Conservation (phyloP, 2,888 invertebrate species). For the Autographa pulchrina region DNA sequence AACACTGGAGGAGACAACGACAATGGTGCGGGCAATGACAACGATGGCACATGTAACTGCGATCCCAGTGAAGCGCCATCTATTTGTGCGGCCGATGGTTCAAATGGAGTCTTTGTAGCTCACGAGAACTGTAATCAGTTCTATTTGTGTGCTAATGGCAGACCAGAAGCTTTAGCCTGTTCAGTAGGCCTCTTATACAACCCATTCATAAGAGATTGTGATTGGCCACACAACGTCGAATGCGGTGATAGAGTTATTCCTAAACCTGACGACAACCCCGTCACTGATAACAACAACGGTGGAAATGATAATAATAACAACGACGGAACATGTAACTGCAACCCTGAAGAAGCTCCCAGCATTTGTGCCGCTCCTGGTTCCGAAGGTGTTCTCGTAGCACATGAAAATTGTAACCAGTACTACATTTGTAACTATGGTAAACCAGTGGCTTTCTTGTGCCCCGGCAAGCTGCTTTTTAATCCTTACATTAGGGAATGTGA, state of each 20-base stretch:
- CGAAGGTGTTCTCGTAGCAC: conserved; percentile 60
- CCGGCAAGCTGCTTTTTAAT: conserved; percentile 56
- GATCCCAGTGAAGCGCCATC: conserved; percentile 62
- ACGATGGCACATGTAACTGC: conserved; percentile 54
- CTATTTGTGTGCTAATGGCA: conserved; percentile 59
- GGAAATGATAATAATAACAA: conserved; percentile 21
- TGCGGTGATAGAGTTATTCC: conserved; percentile 57
- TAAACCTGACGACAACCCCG: conserved; percentile 15
- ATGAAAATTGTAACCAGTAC: conserved; percentile 69
- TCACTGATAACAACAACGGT: conserved; percentile 27
- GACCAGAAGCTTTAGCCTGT: conserved; percentile 56
- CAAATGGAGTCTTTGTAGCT: conserved; percentile 56
- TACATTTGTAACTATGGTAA: conserved; percentile 62
- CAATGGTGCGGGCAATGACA: conserved; percentile 25
- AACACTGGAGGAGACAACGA: conserved; percentile 14
- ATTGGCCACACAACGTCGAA: conserved; percentile 60
- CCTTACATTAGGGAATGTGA: conserved; percentile 60
- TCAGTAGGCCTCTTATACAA: conserved; percentile 56
- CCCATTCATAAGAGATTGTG: conserved; percentile 58
- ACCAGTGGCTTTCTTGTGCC: conserved; percentile 56
- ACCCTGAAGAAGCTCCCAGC: conserved; percentile 60
- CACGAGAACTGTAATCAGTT: conserved; percentile 66
- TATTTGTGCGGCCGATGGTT: conserved; percentile 62
- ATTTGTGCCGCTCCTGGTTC: conserved; percentile 63
- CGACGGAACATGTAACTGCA: conserved; percentile 52